Evolutionary conservation across 2,888 invertebrate species (phyloP), one percentile per base, ranked within the genome.

Genomic region (Eupsilia transversa): DNA sequence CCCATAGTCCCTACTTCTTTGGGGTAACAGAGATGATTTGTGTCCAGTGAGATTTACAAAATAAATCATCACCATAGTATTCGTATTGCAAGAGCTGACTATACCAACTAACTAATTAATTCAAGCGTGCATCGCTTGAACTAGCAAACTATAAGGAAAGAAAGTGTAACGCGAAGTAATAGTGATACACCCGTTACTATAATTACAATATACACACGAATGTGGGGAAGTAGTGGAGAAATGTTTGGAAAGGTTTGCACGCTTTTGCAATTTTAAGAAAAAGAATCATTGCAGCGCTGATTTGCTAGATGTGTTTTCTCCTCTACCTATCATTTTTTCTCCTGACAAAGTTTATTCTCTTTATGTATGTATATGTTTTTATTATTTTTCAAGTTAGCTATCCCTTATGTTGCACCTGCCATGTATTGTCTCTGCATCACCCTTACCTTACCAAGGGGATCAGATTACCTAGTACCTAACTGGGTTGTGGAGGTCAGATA

Each of bases 71-170:
- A 30, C 20, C 27, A 43, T 23, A 3, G 23, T 30, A 49, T n/a
- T 41, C 17, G 20, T 35, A 23, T 27, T 35, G 3, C 27, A 3
- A 56, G 33, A 56, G 33, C 20, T n/a, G 20, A 54, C 41, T 12
- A 35, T 5, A 30, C 27, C 5, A 52, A 64, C 6, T 59, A 52
- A 64, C 6, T 59, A 33, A 76, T 63, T 41, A 57, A 79, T 71
- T 33, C 79, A 71, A 20, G 27, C n/a, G 43, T 57, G 56, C 30
- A 30, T 0, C 49, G 77, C 72, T 79, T 71, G 49, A 77, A 57
- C 63, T 49, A 61, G 63, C 79, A 79, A 35, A 46, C 23, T 1
- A 35, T 43, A 49, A 61, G 79, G 77, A 77, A 77, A 57, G 77
- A 77, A 77, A 77, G 77, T 35, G 60, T 33, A 30, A 14, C 12